These are phyloP conservation scores for Ophioninae sp. DNA, from an alignment of 2,888 invertebrate genomes.

Conservation along the genomic window DNA sequence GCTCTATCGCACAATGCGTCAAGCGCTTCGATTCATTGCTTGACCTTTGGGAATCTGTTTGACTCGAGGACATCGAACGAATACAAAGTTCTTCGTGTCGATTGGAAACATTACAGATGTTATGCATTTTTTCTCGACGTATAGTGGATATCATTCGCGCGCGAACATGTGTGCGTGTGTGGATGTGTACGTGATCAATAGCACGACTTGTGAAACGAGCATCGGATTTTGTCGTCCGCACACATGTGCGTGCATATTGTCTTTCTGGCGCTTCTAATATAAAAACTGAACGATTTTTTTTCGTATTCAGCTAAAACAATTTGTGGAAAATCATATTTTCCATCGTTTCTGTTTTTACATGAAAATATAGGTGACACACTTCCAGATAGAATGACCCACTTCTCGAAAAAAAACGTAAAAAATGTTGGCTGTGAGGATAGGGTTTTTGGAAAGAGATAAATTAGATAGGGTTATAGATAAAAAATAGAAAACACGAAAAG, in stretches of 20 bases:
- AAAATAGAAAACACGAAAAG: too few species aligned
- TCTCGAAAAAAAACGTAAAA: too few species aligned
- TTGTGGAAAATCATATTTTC: too few species aligned
- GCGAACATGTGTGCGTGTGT: background rate
- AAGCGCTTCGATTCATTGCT: constrained; percentile 4
- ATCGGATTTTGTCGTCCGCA: background rate
- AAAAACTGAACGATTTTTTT: too few species aligned
- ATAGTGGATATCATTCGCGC: background rate
- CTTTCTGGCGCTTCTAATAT: background rate
- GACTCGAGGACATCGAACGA: background rate
- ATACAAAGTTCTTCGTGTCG: background rate
- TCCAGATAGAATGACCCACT: too few species aligned
- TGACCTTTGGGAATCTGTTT: constrained; percentile 27
- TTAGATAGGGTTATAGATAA: too few species aligned
- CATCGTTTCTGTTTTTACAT: too few species aligned
- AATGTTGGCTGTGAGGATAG: too few species aligned
- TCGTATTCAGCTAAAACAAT: too few species aligned
- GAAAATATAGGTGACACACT: too few species aligned
- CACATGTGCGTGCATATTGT: constrained; percentile 1
- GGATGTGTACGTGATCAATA: constrained; percentile 26
- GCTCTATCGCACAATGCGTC: constrained; percentile 28
- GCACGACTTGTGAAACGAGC: background rate
- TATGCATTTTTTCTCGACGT: background rate
- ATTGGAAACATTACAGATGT: background rate
- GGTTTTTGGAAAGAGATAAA: too few species aligned